These are phyloP conservation scores for Rhaphigaster nebulosa DNA, from an alignment of 2,888 invertebrate genomes.

Conservation along the genomic window DNA sequence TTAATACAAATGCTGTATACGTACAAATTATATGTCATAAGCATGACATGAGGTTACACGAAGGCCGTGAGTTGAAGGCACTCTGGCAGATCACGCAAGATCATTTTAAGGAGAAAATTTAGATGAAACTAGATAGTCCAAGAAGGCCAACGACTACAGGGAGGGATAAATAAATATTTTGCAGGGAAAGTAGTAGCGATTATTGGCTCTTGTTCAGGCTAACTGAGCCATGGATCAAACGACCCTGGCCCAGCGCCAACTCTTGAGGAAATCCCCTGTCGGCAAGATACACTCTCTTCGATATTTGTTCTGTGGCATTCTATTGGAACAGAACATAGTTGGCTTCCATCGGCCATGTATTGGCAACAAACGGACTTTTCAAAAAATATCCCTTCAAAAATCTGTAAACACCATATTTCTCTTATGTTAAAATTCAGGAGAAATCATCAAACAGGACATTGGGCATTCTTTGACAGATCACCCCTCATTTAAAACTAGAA, in stretches of 20 bases:
- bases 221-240: conserved; percentile 44
- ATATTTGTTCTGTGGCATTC: neutral
- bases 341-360: neutral
- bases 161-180: neutral
- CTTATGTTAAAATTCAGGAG: too few species aligned
- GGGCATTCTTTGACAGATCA: too few species aligned
- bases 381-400: neutral
- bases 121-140: neutral
- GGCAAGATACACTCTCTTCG: conserved; percentile 4
- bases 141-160: neutral
- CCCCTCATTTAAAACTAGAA: too few species aligned
- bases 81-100: neutral
- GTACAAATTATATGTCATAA: neutral
- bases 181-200: conserved; percentile 14
- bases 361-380: neutral
- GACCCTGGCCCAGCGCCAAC: neutral
- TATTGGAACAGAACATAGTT: neutral
- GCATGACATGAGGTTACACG: neutral
- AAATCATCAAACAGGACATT: too few species aligned
- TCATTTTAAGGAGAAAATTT: neutral
- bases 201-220: conserved; percentile 21
- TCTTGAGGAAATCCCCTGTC: neutral
- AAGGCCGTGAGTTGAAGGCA: neutral
- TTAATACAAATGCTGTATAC: too few species aligned
- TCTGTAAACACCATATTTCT: neutral